Evolutionary conservation across 2,888 invertebrate genomes (phyloP).

Genomic region (Salticus scenicus): DNA sequence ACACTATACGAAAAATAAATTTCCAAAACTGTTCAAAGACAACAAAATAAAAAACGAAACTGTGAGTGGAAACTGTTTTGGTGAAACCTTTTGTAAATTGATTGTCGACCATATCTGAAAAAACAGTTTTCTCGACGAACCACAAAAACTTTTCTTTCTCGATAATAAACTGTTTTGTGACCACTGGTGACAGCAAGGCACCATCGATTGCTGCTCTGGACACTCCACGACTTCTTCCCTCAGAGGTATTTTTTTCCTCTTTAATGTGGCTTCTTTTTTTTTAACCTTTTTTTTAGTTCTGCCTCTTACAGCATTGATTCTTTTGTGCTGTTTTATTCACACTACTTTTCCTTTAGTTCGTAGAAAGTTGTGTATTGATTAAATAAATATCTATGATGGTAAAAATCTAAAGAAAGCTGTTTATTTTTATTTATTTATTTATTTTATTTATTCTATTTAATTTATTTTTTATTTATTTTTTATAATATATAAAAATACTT

Average conservation of each 20-base stretch:
- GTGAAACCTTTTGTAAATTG: conserved; percentile 12
- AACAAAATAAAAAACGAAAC: neutral
- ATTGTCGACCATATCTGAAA: neutral
- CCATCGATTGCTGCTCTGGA: conserved; percentile 11
- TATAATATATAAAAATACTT: too few species aligned
- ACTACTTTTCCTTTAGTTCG: neutral
- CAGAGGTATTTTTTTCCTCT: neutral
- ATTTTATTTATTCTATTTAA: too few species aligned
- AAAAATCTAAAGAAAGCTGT: neutral
- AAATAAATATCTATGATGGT: neutral
- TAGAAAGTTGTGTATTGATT: neutral
- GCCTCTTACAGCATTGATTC: neutral
- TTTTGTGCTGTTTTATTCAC: neutral
- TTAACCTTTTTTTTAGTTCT: neutral
- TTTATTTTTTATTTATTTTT: too few species aligned
- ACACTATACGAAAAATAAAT: too few species aligned
- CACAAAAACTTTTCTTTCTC: conserved; percentile 12
- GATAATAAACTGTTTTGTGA: conserved; percentile 16
- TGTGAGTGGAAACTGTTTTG: neutral
- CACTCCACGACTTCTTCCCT: neutral
- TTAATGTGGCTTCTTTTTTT: neutral
- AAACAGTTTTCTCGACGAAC: conserved; percentile 5
- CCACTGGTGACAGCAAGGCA: conserved; percentile 14
- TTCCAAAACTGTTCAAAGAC: neutral
- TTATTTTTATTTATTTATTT: too few species aligned